These are phyloP conservation scores for Ophraella communa DNA, from an alignment of 2,888 invertebrate species.

Conservation along the genomic window DNA sequence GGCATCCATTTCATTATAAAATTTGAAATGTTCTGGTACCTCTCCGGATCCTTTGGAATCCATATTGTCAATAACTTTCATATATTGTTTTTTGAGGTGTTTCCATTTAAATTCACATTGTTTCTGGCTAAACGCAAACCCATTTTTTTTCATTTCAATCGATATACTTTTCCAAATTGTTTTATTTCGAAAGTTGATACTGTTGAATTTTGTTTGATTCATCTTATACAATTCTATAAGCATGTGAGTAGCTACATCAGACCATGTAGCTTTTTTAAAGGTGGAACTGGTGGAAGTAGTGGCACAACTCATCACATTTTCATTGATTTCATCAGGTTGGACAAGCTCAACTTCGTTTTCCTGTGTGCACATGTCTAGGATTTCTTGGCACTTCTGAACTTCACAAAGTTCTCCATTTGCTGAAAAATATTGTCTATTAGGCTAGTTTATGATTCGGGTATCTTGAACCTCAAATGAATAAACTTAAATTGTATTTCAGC, in stretches of 20 bases:
- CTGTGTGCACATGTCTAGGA: no score
- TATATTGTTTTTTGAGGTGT: constrained; percentile 3
- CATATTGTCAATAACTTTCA: constrained; percentile 10
- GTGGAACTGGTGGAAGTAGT: no score
- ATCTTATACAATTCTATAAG: constrained; percentile 1
- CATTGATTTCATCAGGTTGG: no score
- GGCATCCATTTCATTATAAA: constrained; percentile 2
- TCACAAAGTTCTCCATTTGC: no score
- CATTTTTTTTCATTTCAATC: not conserved
- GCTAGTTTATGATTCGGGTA: no score
- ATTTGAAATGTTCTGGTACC: constrained; percentile 7
- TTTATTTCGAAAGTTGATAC: not conserved
- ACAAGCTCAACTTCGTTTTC: no score
- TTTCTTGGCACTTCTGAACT: no score
- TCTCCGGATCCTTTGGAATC: constrained; percentile 8
- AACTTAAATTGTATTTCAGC: no score
- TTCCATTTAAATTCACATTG: constrained; percentile 10
- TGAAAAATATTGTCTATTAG: no score
- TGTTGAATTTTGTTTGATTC: constrained; percentile 4
- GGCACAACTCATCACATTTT: no score
- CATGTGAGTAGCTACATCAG: not conserved
- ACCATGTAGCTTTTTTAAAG: no score
- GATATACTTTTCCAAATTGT: not conserved
- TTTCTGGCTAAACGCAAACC: not conserved
- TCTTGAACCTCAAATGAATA: no score